Conservation (phyloP, 1,140 invertebrate species). For the Apolygus lucorum region DNA sequence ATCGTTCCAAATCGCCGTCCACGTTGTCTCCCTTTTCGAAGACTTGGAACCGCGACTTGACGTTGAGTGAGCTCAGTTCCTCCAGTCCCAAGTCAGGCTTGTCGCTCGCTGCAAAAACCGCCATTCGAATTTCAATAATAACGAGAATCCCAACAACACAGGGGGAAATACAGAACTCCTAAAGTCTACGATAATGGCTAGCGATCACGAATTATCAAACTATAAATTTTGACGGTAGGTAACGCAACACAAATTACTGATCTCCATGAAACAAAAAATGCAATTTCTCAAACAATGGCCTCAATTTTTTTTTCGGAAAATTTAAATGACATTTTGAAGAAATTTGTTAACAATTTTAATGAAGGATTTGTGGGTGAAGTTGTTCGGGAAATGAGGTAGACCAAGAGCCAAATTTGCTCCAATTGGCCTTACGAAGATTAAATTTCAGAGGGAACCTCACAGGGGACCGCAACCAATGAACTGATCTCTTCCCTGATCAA, state of each 20-base stretch:
- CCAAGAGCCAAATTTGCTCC: too few species aligned
- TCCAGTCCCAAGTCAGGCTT: slow-evolving; percentile 81
- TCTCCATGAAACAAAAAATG: background rate
- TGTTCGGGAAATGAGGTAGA: too few species aligned
- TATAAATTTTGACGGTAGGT: background rate
- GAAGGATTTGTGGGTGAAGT: too few species aligned
- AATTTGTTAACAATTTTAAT: too few species aligned
- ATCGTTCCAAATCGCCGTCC: slow-evolving; percentile 46
- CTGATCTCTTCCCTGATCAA: too few species aligned
- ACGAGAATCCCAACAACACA: background rate
- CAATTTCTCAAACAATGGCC: too few species aligned
- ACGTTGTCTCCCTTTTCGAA: slow-evolving; percentile 55
- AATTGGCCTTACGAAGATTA: too few species aligned
- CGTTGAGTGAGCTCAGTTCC: slow-evolving; percentile 69
- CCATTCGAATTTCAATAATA: background rate
- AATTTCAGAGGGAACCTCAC: too few species aligned
- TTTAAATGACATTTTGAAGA: too few species aligned
- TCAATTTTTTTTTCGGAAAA: too few species aligned
- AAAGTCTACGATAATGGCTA: too few species aligned
- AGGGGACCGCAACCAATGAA: too few species aligned
- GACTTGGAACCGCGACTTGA: slow-evolving; percentile 76
- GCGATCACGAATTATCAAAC: background rate
- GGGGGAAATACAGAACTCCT: background rate
- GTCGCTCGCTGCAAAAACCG: slow-evolving; percentile 57
- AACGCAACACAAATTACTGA: background rate